Evolutionary conservation across 1,140 invertebrate genomes (phyloP).

Genomic region (Papilio machaon): DNA sequence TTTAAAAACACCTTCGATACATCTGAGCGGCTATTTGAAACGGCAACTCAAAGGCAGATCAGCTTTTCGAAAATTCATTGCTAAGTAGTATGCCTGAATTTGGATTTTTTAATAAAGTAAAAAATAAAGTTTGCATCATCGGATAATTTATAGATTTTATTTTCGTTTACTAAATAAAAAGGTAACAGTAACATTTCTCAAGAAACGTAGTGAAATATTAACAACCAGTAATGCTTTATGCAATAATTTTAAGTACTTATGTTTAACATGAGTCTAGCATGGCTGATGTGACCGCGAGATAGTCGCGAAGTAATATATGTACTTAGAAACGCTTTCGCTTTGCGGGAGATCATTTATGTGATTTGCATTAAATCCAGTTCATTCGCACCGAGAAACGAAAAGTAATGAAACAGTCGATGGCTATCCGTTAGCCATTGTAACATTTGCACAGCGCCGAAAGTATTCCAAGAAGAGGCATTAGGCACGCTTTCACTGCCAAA

Average conservation of each 20-base stretch:
- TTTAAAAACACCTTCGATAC: neutral
- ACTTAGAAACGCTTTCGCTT: constrained; percentile 20
- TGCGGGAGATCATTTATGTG: neutral
- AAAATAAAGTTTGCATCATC: neutral
- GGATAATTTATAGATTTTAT: neutral
- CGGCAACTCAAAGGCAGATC: neutral
- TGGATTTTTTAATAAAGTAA: too few relatives aligned
- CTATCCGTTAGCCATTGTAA: constrained; percentile 74
- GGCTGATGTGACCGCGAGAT: neutral
- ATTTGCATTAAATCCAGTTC: constrained; percentile 23
- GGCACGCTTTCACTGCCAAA: constrained; percentile 73
- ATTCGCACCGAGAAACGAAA: constrained; percentile 53
- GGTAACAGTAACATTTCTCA: neutral
- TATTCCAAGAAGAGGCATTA: constrained; percentile 71
- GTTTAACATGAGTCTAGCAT: neutral
- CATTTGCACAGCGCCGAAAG: constrained; percentile 72
- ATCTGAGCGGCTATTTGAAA: neutral
- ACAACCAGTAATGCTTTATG: neutral
- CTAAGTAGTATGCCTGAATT: too few relatives aligned
- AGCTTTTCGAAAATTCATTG: neutral
- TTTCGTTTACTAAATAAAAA: neutral
- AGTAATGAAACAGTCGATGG: constrained; percentile 58
- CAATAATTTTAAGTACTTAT: neutral
- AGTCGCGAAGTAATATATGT: neutral
- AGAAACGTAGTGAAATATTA: neutral